These are phyloP conservation scores for Pipistrellus kuhlii DNA, from an alignment of 2,797 vertebrate species.

Conservation along the genomic window DNA sequence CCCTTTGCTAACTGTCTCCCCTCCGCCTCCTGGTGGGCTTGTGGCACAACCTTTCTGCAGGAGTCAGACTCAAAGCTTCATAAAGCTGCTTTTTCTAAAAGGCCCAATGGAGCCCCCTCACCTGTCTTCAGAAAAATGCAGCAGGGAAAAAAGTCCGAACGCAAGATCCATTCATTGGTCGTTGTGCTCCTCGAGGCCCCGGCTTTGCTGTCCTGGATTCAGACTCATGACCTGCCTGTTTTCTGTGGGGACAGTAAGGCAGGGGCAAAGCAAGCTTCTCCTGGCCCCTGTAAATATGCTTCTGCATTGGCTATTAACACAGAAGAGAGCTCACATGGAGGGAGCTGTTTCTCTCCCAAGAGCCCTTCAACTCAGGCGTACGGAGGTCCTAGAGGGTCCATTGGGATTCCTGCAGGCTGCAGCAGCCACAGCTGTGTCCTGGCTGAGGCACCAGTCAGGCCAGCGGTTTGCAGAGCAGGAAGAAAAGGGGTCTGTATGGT, in stretches of 20 bases:
- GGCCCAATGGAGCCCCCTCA: not conserved
- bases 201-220: not conserved
- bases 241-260: not conserved
- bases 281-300: not conserved
- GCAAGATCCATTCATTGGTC: not conserved
- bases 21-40: not conserved
- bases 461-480: not conserved
- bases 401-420: not conserved
- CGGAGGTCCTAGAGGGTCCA: not conserved
- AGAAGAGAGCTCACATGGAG: not conserved
- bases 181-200: not conserved
- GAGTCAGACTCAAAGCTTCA: not conserved
- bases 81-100: not conserved
- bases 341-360: not conserved
- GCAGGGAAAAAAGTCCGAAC: not conserved
- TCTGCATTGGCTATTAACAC: slow-evolving; percentile 5
- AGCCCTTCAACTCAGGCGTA: not conserved
- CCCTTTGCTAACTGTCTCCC: not conserved
- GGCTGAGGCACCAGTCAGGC: not conserved
- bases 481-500: not conserved
- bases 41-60: not conserved
- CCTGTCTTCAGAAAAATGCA: not conserved
- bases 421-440: not conserved
- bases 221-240: not conserved
- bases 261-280: not conserved